Conservation (phyloP, 1,140 invertebrate genomes). For the Megalonaias nervosa region DNA sequence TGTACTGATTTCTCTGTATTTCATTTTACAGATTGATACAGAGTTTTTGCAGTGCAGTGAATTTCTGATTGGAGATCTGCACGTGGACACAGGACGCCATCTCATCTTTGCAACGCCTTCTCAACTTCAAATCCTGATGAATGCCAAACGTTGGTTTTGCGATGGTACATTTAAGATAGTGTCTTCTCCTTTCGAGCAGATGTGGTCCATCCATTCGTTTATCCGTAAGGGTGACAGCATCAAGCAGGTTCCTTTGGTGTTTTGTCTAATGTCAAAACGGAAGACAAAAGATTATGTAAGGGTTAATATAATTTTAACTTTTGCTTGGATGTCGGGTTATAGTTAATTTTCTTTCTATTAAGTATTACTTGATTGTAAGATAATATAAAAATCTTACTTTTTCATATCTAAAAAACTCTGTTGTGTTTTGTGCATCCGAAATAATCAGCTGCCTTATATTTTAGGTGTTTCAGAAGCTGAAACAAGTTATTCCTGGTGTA, state of each 20-base stretch:
- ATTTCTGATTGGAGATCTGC: too few species aligned
- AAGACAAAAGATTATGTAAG: conserved; percentile 13
- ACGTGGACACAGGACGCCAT: too few species aligned
- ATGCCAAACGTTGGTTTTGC: conserved; percentile 2
- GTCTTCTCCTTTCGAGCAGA: neutral
- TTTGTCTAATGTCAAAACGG: conserved; percentile 23
- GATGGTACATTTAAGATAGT: too few species aligned
- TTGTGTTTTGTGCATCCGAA: neutral
- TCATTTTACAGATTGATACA: too few species aligned
- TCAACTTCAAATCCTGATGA: conserved; percentile 1
- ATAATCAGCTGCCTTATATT: neutral
- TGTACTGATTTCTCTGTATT: too few species aligned
- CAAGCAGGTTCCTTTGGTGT: conserved; percentile 26
- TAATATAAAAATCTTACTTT: neutral
- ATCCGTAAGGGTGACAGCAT: conserved; percentile 10
- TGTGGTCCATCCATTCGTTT: conserved; percentile 23
- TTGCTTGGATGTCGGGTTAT: neutral
- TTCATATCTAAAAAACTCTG: neutral
- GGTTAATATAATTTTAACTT: neutral
- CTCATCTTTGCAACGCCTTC: neutral
- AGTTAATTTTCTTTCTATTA: neutral
- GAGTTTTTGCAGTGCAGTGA: too few species aligned
- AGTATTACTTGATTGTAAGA: neutral
- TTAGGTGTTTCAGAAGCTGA: too few species aligned
- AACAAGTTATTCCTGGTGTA: too few species aligned